These are phyloP conservation scores for Lutraria lutraria DNA, from an alignment of 2,888 invertebrate genomes.

Conservation along the genomic window DNA sequence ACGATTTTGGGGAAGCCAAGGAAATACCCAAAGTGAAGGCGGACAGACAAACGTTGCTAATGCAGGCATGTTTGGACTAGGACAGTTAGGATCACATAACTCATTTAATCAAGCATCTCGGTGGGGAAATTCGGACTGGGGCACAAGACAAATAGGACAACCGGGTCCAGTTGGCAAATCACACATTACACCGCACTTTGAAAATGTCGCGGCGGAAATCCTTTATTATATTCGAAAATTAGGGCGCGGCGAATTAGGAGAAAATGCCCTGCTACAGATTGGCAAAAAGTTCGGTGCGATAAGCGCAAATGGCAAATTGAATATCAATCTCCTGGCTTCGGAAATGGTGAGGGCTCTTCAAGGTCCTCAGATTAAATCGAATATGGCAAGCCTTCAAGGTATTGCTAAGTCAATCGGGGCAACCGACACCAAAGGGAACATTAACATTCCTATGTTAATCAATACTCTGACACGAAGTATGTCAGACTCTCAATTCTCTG, in stretches of 20 bases:
- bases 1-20: background rate
- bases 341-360: slow-evolving; percentile 40
- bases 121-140: background rate
- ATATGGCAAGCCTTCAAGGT: slow-evolving; percentile 47
- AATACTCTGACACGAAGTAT: slow-evolving; percentile 36
- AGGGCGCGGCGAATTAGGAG: slow-evolving; percentile 38
- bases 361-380: background rate
- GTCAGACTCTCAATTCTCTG: background rate
- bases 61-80: slow-evolving; percentile 10
- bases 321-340: slow-evolving; percentile 50
- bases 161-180: background rate
- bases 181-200: background rate
- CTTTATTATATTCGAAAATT: slow-evolving; percentile 46
- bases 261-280: slow-evolving; percentile 35
- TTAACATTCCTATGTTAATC: slow-evolving; percentile 43
- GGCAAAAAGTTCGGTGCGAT: slow-evolving; percentile 49
- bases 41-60: background rate
- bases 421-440: slow-evolving; percentile 56
- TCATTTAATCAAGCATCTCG: slow-evolving; percentile 10
- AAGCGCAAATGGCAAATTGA: slow-evolving; percentile 40
- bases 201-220: slow-evolving; percentile 38
- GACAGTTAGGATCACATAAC: background rate
- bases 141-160: background rate
- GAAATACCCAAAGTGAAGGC: background rate
- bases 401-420: slow-evolving; percentile 55